A percentile compares a stretch with the other conserved stretches of the same genome.
phyloP scores from a whole-genome alignment of 2,113 vertebrate genomes.

The Cinclus cinclus region DNA sequence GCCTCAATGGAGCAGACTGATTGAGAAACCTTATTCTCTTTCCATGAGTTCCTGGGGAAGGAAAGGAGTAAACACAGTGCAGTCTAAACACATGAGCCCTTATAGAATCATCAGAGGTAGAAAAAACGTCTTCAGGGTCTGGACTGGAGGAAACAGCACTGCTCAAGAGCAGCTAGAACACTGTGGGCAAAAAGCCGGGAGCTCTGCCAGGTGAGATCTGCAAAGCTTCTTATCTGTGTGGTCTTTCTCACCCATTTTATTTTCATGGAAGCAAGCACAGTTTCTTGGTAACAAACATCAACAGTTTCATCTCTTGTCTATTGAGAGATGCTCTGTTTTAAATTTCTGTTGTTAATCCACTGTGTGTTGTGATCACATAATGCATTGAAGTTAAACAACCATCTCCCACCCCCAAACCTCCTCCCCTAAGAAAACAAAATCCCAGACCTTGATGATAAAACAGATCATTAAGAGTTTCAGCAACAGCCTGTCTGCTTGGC shows the following conservation, averaged over 20 bases:
- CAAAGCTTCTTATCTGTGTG: background rate
- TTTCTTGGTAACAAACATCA: background rate
- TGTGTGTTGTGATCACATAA: background rate
- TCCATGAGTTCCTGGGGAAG: background rate
- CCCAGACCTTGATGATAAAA: background rate
- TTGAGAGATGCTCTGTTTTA: background rate
- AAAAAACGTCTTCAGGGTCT: background rate
- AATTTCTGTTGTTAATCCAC: background rate
- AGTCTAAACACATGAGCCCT: background rate
- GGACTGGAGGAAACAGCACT: background rate
- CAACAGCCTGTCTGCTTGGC: background rate
- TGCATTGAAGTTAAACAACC: background rate
- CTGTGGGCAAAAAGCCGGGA: background rate
- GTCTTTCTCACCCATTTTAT: background rate
- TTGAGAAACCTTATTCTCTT: background rate
- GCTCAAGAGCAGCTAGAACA: background rate
- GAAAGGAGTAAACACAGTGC: background rate
- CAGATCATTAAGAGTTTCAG: background rate
- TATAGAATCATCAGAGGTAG: background rate
- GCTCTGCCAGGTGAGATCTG: background rate
- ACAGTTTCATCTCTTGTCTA: background rate
- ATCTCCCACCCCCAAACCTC: background rate
- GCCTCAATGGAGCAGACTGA: background rate
- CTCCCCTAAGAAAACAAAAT: background rate
- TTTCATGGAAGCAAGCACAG: background rate